phyloP scores from a whole-genome alignment of 2,113 vertebrate genomes.

The Pituophis catenifer region DNA sequence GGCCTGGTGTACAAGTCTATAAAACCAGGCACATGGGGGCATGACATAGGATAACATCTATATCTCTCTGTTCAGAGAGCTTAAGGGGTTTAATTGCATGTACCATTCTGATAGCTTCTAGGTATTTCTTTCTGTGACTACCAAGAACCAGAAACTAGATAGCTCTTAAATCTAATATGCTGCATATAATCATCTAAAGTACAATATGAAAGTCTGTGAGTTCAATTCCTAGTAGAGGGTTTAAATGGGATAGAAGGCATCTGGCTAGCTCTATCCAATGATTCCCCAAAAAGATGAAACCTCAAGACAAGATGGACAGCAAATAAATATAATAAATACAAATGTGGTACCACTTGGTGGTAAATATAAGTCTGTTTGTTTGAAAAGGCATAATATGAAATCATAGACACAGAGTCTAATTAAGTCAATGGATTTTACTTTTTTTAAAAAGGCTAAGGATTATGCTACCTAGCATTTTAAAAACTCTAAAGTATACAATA shows the following conservation, averaged over 20 bases:
- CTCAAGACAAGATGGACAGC: background rate
- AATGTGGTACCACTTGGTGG: background rate
- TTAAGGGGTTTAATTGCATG: background rate
- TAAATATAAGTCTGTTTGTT: background rate
- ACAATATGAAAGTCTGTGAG: background rate
- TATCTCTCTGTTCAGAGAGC: background rate
- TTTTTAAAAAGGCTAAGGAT: background rate
- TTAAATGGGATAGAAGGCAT: background rate
- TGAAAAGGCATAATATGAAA: background rate
- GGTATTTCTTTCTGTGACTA: background rate
- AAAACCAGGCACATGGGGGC: background rate
- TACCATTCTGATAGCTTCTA: background rate
- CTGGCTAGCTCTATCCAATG: background rate
- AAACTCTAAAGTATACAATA: background rate
- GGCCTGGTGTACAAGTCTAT: background rate
- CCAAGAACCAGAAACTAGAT: background rate
- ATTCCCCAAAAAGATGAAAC: background rate
- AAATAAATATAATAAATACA: background rate
- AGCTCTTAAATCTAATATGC: background rate
- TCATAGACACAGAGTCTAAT: background rate
- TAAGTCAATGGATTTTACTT: background rate
- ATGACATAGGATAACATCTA: background rate
- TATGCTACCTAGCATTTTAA: background rate
- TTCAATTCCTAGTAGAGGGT: background rate
- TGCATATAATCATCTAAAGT: background rate